Conservation (phyloP, 2,113 vertebrate species). For the Serinus canaria region DNA sequence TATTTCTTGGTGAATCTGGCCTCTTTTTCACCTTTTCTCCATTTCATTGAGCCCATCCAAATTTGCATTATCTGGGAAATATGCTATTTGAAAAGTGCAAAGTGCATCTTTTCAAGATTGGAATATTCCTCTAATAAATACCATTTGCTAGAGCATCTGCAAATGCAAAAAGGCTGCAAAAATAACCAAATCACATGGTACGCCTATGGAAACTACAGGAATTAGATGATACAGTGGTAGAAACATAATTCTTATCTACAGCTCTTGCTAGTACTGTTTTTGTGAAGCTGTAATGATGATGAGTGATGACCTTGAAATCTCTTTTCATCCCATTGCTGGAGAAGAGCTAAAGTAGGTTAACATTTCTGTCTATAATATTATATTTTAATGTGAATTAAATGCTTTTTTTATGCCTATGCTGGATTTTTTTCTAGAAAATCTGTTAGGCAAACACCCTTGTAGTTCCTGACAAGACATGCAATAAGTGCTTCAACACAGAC, state of each 20-base stretch:
- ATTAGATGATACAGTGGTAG: not conserved
- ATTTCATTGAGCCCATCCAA: not conserved
- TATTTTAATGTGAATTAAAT: not conserved
- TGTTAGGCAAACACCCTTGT: not conserved
- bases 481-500: not conserved
- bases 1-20: not conserved
- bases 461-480: not conserved
- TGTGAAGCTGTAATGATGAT: not conserved
- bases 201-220: not conserved
- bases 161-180: constrained; percentile 19
- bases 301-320: not conserved
- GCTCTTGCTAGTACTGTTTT: not conserved
- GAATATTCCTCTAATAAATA: constrained; percentile 31
- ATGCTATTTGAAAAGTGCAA: not conserved
- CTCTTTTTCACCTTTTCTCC: not conserved
- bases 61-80: not conserved
- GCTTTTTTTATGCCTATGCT: not conserved
- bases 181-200: not conserved
- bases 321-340: not conserved
- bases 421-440: not conserved
- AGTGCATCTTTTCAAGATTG: not conserved
- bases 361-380: not conserved
- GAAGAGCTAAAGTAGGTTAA: not conserved
- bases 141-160: constrained; percentile 28
- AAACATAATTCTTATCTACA: not conserved